Evolutionary conservation across 2,797 vertebrate species (phyloP).

Genomic region (Schizothorax lantsangensis): DNA sequence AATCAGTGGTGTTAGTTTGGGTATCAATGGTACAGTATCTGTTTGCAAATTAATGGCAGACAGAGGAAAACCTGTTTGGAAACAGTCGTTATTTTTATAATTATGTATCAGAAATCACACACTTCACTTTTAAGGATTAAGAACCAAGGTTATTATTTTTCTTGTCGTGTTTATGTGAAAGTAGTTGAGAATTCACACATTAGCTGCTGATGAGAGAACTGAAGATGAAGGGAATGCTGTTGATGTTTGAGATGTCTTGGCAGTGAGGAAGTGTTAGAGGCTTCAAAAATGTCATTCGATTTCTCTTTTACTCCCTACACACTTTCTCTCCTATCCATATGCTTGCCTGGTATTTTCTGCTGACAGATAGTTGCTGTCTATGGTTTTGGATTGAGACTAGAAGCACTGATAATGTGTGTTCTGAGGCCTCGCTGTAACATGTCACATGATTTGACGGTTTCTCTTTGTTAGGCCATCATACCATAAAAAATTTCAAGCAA

Average conservation of each 20-base stretch:
- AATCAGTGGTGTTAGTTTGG: neutral
- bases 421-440: neutral
- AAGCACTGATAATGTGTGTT: slow-evolving; percentile 1
- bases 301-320: slow-evolving; percentile 56
- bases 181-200: slow-evolving; percentile 10
- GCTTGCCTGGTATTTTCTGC: neutral
- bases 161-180: neutral
- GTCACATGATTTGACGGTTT: neutral
- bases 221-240: neutral
- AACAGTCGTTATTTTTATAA: neutral
- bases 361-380: neutral
- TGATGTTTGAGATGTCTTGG: slow-evolving; percentile 7
- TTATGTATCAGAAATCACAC: neutral
- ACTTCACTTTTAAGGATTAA: slow-evolving; percentile 1
- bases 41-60: neutral
- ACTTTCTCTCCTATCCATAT: slow-evolving; percentile 51
- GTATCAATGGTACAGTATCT: neutral
- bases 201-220: neutral
- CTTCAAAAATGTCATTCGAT: slow-evolving; percentile 63
- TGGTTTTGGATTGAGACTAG: slow-evolving; percentile 1
- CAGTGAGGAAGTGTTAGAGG: slow-evolving; percentile 48
- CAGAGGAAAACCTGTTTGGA: neutral
- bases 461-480: neutral
- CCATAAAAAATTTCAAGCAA: neutral
- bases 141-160: neutral